Base-by-base conservation (phyloP, 2,113 vertebrate genomes). In the Paradisaea rubra region DNA sequence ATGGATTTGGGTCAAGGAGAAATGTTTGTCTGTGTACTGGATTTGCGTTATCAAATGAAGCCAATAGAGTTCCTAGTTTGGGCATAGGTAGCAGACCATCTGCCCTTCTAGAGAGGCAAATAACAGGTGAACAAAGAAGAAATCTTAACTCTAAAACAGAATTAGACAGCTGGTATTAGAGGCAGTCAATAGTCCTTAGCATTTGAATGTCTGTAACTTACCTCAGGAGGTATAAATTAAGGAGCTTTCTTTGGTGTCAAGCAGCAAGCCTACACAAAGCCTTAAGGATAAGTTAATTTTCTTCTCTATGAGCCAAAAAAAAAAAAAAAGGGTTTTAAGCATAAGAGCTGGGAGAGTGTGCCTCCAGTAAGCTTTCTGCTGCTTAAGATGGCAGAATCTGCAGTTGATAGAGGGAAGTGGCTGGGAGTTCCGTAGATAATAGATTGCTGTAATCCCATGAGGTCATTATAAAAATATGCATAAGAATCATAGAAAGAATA, bases 401-500 rank as follows among this genome's bases (percentile, higher is more conserved):
- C 69, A 63, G 44, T 77, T 94, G 80, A 82, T 84, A 69, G 82
- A 76, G 92, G 80, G 69, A 95, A 94, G 37, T 66, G 53, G 44
- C 44, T 94, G 70, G 28, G 52, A 94, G 77, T 88, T 71, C 91
- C 86, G 95, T 97, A 94, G 92, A 93, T 96, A 95, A 96, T 96
- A 82, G 90, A 96, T 93, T 80, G 31, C 23, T 88, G 30, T 73
- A 88, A 94, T 95, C 70, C 80, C 81, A 71, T 42, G 86, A 96
- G 91, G 37, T 88, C 87, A 77, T 89, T 69, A 64, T 88, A 85
- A 93, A 95, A 96, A 94, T 94, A 94, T 93, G 92, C 65, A 77
- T 68, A 93, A 73, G 73, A 87, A 85, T 91, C 56, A 66, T 47
- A 47, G 71, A 89, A 74, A 92, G 61, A 81, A 89, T 93, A 45